Evolutionary conservation across 2,888 invertebrate species (phyloP).

Genomic region (Hirtodrosophila duncani): DNA sequence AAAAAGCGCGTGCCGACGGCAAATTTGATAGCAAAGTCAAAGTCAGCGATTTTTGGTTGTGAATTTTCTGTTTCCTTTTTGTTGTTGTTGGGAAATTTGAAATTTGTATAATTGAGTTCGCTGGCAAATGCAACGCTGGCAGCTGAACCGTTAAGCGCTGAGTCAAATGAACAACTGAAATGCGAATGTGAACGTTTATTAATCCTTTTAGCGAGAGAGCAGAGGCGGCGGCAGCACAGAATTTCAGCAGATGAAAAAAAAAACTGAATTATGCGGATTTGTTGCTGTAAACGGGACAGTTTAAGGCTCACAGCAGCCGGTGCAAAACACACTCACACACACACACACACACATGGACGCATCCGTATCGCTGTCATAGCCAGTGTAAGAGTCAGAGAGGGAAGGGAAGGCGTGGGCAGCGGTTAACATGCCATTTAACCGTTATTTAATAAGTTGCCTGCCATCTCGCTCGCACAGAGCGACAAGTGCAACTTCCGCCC

Average conservation of each 20-base stretch:
- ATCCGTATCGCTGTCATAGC: background rate
- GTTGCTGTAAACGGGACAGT: constrained; percentile 68
- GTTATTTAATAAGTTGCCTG: constrained; percentile 61
- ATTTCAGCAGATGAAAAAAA: constrained; percentile 3
- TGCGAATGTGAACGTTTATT: constrained; percentile 60
- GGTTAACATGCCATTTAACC: constrained; percentile 64
- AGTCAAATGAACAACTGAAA: constrained; percentile 74
- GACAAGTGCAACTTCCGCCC: constrained; percentile 47
- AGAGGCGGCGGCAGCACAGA: constrained; percentile 25
- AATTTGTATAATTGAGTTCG: too few relatives aligned
- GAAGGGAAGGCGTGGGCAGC: background rate
- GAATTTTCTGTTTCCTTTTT: too few relatives aligned
- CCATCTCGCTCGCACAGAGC: constrained; percentile 45
- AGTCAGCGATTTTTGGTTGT: too few relatives aligned
- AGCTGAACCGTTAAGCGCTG: constrained; percentile 69
- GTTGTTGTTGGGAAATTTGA: too few relatives aligned
- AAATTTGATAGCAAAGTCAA: too few relatives aligned
- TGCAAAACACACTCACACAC: constrained; percentile 9
- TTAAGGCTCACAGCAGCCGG: constrained; percentile 49
- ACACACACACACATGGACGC: constrained; percentile 34
- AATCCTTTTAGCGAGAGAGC: constrained; percentile 69
- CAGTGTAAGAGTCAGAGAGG: too few relatives aligned
- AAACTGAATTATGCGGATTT: constrained; percentile 66
- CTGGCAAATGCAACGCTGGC: too few relatives aligned
- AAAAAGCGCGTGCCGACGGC: too few relatives aligned